Percentiles rank a stretch among this genome's conserved stretches.
Conservation (phyloP, 2,113 vertebrate genomes). For the Crotalus horridus region DNA sequence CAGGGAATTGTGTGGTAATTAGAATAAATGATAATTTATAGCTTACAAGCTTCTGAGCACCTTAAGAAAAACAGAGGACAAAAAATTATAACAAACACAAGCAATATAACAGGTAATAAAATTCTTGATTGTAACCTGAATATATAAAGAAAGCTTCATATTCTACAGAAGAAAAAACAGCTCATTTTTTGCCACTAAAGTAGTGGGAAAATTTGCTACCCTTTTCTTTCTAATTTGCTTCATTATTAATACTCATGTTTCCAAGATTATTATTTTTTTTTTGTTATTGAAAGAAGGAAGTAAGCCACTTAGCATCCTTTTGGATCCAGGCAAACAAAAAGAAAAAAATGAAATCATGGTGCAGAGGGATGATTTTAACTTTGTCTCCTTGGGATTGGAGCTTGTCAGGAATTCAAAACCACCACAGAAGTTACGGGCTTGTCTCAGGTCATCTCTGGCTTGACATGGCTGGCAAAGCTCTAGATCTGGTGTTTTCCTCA, state of each 20-base stretch:
- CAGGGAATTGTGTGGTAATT: slow-evolving; percentile 44
- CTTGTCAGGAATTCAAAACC: neutral
- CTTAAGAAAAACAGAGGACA: slow-evolving; percentile 38
- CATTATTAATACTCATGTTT: neutral
- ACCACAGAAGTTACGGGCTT: neutral
- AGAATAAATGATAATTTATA: slow-evolving; percentile 56
- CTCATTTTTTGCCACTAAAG: neutral
- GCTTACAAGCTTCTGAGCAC: slow-evolving; percentile 19
- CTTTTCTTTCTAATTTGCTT: neutral
- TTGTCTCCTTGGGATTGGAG: neutral
- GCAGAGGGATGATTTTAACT: neutral
- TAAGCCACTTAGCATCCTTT: neutral
- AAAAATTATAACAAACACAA: slow-evolving; percentile 25
- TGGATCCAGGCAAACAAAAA: neutral
- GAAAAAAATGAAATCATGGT: neutral
- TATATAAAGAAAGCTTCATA: neutral
- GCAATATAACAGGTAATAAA: slow-evolving; percentile 12
- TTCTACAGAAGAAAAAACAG: neutral
- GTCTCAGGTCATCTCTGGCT: neutral
- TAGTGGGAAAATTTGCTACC: neutral
- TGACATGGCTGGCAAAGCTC: neutral
- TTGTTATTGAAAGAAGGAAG: neutral
- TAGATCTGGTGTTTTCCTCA: neutral
- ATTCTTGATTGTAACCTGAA: slow-evolving; percentile 10
- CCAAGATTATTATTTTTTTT: neutral